These are phyloP conservation scores for Bombus breviceps DNA, from an alignment of 1,140 invertebrate genomes.

Conservation along the genomic window DNA sequence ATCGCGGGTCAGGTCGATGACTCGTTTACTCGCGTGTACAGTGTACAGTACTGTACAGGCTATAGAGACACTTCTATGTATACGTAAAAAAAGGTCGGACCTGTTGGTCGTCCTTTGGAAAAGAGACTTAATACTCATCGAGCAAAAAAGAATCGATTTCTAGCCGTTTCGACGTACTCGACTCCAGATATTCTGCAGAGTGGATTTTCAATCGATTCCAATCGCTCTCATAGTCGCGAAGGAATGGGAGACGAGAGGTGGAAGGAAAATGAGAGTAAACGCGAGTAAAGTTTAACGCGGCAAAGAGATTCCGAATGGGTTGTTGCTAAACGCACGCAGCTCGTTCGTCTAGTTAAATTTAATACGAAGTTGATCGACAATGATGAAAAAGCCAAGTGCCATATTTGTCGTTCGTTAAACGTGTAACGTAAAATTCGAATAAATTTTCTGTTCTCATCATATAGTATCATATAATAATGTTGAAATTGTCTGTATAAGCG, in stretches of 20 bases:
- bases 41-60: too few relatives aligned
- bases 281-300: not conserved
- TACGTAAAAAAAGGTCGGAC: slow-evolving; percentile 4
- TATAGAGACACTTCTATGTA: not conserved
- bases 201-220: slow-evolving; percentile 46
- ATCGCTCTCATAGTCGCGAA: not conserved
- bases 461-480: not conserved
- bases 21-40: not conserved
- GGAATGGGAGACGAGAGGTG: not conserved
- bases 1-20: not conserved
- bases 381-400: not conserved
- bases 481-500: not conserved
- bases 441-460: not conserved
- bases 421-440: not conserved
- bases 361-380: not conserved
- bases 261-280: slow-evolving; percentile 1
- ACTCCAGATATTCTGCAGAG: slow-evolving; percentile 41
- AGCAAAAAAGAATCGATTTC: slow-evolving; percentile 46
- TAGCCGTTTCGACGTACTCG: slow-evolving; percentile 24
- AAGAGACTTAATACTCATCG: slow-evolving; percentile 15
- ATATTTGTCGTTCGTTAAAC: too few relatives aligned
- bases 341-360: not conserved
- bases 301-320: not conserved
- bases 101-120: slow-evolving; percentile 12
- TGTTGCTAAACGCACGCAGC: not conserved